A percentile compares a stretch with the other conserved stretches of the same genome.
Conservation (phyloP, 2,797 vertebrate genomes). For the Uromys caudimaculatus region DNA sequence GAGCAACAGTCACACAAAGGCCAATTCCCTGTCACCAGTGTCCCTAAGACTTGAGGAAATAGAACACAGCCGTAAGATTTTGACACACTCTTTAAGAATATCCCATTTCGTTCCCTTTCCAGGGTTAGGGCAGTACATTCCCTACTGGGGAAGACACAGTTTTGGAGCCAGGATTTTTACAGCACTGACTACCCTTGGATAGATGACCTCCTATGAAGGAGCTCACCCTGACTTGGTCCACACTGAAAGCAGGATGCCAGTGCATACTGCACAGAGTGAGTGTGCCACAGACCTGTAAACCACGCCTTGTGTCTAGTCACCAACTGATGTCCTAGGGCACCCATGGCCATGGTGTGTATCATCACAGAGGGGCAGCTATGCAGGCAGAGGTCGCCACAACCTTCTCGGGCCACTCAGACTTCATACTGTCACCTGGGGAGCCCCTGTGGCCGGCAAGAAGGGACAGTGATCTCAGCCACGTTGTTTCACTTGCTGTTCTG, state of each 20-base stretch:
- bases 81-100: background rate
- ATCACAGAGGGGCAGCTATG: background rate
- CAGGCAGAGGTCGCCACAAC: constrained; percentile 26
- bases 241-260: constrained; percentile 67
- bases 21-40: background rate
- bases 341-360: constrained; percentile 71
- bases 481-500: constrained; percentile 35
- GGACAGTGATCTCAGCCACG: no score
- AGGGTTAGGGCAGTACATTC: background rate
- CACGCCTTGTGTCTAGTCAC: background rate
- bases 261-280: constrained; percentile 70
- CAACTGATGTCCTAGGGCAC: constrained; percentile 23
- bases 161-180: background rate
- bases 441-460: no score
- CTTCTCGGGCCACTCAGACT: constrained; percentile 56
- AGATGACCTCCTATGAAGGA: background rate
- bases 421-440: constrained; percentile 60
- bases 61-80: background rate
- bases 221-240: background rate
- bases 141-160: background rate
- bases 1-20: background rate
- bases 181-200: background rate
- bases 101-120: background rate
- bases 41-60: background rate
- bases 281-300: constrained; percentile 74